Conservation (phyloP, 1,140 invertebrate species). For the Doryteuthis pealeii region DNA sequence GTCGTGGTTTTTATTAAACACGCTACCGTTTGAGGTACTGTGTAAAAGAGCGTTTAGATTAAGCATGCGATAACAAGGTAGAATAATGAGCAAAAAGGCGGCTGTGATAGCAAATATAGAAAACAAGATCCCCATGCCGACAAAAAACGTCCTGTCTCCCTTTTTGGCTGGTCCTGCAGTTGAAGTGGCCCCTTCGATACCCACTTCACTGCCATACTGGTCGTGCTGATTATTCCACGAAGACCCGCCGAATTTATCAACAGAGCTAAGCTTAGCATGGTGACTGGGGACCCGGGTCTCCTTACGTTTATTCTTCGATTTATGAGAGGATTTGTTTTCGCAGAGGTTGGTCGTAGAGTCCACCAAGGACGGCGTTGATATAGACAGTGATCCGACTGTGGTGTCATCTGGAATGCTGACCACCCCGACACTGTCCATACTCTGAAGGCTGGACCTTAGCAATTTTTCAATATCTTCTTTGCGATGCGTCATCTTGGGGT, state of each 20-base stretch:
- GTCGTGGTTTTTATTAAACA: background rate
- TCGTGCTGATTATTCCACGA: background rate
- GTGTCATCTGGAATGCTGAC: background rate
- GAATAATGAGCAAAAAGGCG: background rate
- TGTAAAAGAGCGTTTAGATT: background rate
- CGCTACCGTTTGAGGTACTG: background rate
- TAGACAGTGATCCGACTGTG: background rate
- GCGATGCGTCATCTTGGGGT: background rate
- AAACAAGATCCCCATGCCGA: background rate
- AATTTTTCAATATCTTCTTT: background rate
- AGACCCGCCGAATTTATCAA: background rate
- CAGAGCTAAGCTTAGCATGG: background rate
- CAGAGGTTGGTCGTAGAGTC: constrained; percentile 1
- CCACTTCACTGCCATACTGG: background rate
- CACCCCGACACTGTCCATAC: background rate
- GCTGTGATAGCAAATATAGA: background rate
- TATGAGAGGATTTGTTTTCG: background rate
- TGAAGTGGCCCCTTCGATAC: background rate
- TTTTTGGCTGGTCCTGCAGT: background rate
- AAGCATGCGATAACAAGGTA: constrained; percentile 1
- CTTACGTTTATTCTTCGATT: background rate
- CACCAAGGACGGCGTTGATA: background rate
- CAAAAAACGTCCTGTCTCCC: background rate
- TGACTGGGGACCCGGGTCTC: background rate
- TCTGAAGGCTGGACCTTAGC: background rate